Base-by-base conservation (phyloP, 2,888 invertebrate species). In the Acrocera orbiculus region DNA sequence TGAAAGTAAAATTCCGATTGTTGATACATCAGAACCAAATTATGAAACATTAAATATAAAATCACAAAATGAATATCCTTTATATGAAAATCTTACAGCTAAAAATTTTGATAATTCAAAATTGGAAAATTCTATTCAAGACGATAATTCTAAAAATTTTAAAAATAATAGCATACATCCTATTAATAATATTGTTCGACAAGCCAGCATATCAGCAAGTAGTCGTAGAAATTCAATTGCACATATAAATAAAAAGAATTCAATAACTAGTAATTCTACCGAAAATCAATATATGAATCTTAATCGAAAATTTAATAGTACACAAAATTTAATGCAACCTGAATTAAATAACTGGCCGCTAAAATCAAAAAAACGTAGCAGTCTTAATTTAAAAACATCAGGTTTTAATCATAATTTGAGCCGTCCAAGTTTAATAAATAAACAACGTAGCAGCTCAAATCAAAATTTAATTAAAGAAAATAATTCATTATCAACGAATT, bases 331-430 rank as follows among this genome's bases (percentile, higher is more conserved):
- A 20, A 54, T 58, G 30, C 56, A 39, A 53, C 37, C 47, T 49
- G 19, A 41, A 39, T 44, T 32, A 54, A 58, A 40, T 57, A 41
- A 47, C 54, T 22, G n/a, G n/a, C n/a, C n/a, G n/a, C n/a, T n/a
- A n/a, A 60, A 56, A 41, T 50, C 57, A 11, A 58, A 59, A 34
- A 58, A 59, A 38, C 56, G 58, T 40, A 58, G 56, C 39, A 58
- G 59, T 42, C 48, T 58, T 14, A 57, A 60, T 41, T 42, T 59
- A 3, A 58, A 60, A 44, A 34, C 38, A n/a, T 17, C 35, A 14
- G 31, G 17, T 14, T 17, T 22, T 15, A 24, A 16, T 16, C 13
- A 22, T 22, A 34, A 37, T 31, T 28, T 37, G 19, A 27, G 29
- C 19, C 27, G 33, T 7, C 30, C 36, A 10, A 39, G 32, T 30